phyloP scores from a whole-genome alignment of 1,140 invertebrate species.

The Patella vulgata region DNA sequence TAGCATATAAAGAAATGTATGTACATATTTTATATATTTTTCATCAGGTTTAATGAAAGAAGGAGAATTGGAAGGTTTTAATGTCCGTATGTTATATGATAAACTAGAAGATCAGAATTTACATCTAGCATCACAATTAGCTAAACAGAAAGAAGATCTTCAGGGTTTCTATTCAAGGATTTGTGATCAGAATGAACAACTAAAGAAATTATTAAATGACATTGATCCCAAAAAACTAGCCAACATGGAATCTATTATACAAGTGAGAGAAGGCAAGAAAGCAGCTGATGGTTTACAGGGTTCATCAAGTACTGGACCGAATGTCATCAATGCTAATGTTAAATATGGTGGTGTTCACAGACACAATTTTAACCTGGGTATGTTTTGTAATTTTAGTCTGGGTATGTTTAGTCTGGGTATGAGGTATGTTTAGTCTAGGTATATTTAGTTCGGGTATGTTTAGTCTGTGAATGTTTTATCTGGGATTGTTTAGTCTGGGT shows the following conservation, averaged over 20 bases:
- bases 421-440: too few relatives aligned
- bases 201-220: conserved; percentile 53
- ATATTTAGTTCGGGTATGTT: neutral
- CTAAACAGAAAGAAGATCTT: conserved; percentile 59
- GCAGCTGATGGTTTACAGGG: conserved; percentile 40
- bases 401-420: neutral
- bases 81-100: conserved; percentile 62
- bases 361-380: conserved; percentile 29
- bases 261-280: conserved; percentile 15
- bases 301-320: conserved; percentile 32
- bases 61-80: conserved; percentile 61
- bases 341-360: conserved; percentile 33
- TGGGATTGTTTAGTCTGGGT: too few relatives aligned
- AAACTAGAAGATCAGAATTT: conserved; percentile 65
- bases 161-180: conserved; percentile 59
- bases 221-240: conserved; percentile 56
- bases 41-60: conserved; percentile 32
- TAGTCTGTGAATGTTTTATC: too few relatives aligned
- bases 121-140: conserved; percentile 61
- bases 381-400: conserved; percentile 29
- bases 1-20: too few relatives aligned
- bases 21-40: too few relatives aligned
- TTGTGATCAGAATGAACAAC: conserved; percentile 56
- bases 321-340: conserved; percentile 40
- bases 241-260: conserved; percentile 41